Percentiles rank a stretch among this genome's conserved stretches.
Evolutionary conservation across 2,888 invertebrate genomes (phyloP).

Genomic region (Agriopis leucophaearia): DNA sequence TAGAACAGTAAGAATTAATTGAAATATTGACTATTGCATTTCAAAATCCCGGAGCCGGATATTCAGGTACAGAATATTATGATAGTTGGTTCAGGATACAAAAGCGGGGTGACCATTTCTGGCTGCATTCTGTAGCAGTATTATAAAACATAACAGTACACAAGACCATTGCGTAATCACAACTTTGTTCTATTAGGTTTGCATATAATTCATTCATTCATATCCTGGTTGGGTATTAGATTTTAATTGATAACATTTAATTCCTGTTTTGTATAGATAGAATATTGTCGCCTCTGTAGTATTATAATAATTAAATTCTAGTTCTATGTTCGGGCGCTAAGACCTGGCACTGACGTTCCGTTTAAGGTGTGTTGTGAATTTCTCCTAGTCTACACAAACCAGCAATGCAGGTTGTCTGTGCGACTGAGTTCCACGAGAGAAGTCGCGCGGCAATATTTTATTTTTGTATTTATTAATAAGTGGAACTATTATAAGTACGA

Average conservation of each 20-base stretch:
- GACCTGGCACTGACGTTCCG: too few relatives aligned
- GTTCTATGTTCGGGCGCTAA: too few relatives aligned
- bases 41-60: constrained; percentile 31
- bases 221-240: constrained; percentile 21
- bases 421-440: too few relatives aligned
- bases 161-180: constrained; percentile 12
- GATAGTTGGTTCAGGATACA: constrained; percentile 7
- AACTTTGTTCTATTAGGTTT: constrained; percentile 10
- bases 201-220: not conserved
- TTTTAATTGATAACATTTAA: not conserved
- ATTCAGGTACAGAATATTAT: not conserved
- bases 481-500: too few relatives aligned
- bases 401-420: too few relatives aligned
- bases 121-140: constrained; percentile 15
- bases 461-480: too few relatives aligned
- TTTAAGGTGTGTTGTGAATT: too few relatives aligned
- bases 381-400: too few relatives aligned
- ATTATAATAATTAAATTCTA: too few relatives aligned
- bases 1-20: not conserved
- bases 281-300: too few relatives aligned
- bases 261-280: too few relatives aligned
- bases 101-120: constrained; percentile 15
- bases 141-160: not conserved
- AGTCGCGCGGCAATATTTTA: too few relatives aligned
- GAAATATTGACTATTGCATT: constrained; percentile 1